These are phyloP conservation scores for Falco punctatus DNA, from an alignment of 2,113 vertebrate species.

Conservation along the genomic window DNA sequence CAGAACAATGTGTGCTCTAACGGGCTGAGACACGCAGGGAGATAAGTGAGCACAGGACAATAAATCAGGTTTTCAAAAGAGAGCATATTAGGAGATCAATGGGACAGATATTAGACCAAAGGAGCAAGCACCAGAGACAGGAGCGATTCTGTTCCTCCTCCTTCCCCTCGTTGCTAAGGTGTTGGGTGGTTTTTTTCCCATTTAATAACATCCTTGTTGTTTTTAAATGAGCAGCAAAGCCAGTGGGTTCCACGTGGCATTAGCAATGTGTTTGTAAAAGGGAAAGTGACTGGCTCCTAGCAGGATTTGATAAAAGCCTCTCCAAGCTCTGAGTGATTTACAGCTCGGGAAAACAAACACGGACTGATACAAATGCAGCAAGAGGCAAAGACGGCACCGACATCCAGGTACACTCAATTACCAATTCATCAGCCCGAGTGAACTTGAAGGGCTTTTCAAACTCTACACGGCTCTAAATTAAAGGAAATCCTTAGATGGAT, in stretches of 20 bases:
- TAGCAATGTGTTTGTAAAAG: conserved; percentile 55
- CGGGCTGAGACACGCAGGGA: not conserved
- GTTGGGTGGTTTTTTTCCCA: not conserved
- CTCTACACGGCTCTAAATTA: conserved; percentile 56
- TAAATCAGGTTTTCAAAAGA: conserved; percentile 42
- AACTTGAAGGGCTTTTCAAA: conserved; percentile 70
- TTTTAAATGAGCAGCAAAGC: conserved; percentile 58
- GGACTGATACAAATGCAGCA: conserved; percentile 61
- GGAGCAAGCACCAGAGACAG: not conserved
- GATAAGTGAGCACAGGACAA: not conserved
- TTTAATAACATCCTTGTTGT: conserved; percentile 60
- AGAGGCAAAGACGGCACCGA: conserved; percentile 9
- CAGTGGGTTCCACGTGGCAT: conserved; percentile 31
- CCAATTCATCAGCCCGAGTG: conserved; percentile 70
- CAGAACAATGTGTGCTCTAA: not conserved
- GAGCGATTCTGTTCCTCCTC: conserved; percentile 10
- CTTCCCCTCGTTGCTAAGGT: not conserved
- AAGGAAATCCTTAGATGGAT: conserved; percentile 58
- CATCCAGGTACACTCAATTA: conserved; percentile 66
- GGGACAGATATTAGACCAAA: conserved; percentile 36
- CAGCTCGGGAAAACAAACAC: conserved; percentile 64
- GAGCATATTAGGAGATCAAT: conserved; percentile 22
- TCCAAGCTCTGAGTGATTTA: conserved; percentile 65
- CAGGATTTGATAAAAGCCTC: conserved; percentile 69
- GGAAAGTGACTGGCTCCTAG: conserved; percentile 28